Conservation (phyloP, 2,888 invertebrate genomes). For the Drosophila anomalipes region DNA sequence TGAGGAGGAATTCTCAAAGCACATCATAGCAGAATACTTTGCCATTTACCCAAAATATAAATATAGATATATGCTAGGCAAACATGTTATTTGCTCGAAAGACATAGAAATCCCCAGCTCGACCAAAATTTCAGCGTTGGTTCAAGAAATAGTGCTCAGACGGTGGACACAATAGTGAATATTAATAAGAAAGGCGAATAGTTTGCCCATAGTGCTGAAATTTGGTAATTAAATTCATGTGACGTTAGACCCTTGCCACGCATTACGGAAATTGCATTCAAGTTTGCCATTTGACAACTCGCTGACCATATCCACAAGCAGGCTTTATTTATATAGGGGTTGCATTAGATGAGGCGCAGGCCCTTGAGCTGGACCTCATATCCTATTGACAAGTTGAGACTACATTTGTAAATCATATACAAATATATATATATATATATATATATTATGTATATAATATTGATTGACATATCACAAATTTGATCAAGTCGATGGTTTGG, state of each 20-base stretch:
- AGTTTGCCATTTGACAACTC: conserved; percentile 49
- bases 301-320: conserved; percentile 23
- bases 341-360: neutral
- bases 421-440: neutral
- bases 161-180: neutral
- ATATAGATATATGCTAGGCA: neutral
- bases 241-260: conserved; percentile 57
- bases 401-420: conserved; percentile 5
- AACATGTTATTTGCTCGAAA: neutral
- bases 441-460: neutral
- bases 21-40: neutral
- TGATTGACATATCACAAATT: conserved; percentile 37
- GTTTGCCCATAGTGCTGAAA: conserved; percentile 21
- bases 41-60: neutral
- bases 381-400: conserved; percentile 56
- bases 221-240: conserved; percentile 80
- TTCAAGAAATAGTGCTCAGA: neutral
- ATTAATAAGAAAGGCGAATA: neutral
- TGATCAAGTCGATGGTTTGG: conserved; percentile 28
- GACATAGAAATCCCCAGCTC: neutral
- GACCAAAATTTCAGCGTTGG: neutral
- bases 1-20: neutral
- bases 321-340: conserved; percentile 11
- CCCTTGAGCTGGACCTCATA: conserved; percentile 35
- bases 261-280: conserved; percentile 77